Conservation (phyloP, 2,888 invertebrate species). For the Drosophila gaucha region DNA sequence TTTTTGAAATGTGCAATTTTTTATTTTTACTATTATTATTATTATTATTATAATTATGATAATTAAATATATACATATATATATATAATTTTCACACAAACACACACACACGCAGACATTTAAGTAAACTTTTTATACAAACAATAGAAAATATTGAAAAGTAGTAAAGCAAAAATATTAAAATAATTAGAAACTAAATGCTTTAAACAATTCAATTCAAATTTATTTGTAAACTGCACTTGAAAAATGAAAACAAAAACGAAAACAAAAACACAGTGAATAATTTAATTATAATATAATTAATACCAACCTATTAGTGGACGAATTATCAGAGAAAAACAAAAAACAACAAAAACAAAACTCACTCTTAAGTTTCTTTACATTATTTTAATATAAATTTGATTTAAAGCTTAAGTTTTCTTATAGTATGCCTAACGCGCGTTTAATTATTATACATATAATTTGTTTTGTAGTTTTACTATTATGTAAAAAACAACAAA, state of each 20-base stretch:
- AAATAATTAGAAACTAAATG: constrained; percentile 15
- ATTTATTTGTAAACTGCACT: constrained; percentile 41
- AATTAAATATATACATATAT: constrained; percentile 44
- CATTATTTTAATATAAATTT: constrained; percentile 24
- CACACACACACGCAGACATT: constrained; percentile 36
- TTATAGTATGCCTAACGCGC: constrained; percentile 31
- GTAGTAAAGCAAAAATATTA: constrained; percentile 10
- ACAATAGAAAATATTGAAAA: constrained; percentile 51
- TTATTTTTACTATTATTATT: constrained; percentile 52
- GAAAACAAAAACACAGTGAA: constrained; percentile 58
- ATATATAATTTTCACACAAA: constrained; percentile 45
- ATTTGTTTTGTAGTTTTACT: constrained; percentile 75
- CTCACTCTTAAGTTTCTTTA: constrained; percentile 47
- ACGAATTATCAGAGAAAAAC: constrained; percentile 21
- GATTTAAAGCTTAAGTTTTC: constrained; percentile 38
- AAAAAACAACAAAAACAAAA: constrained; percentile 6
- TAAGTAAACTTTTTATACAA: constrained; percentile 66
- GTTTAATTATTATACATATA: constrained; percentile 58
- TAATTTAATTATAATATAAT: constrained; percentile 61
- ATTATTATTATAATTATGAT: constrained; percentile 16
- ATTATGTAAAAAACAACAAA: constrained; percentile 49
- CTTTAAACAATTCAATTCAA: constrained; percentile 15
- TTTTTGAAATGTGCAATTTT: constrained; percentile 75
- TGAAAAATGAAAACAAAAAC: constrained; percentile 30
- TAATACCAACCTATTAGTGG: constrained; percentile 37